Percentiles rank a stretch among this genome's conserved stretches.
phyloP scores from a whole-genome alignment of 2,888 invertebrate genomes.

The Dendrolimus houi region DNA sequence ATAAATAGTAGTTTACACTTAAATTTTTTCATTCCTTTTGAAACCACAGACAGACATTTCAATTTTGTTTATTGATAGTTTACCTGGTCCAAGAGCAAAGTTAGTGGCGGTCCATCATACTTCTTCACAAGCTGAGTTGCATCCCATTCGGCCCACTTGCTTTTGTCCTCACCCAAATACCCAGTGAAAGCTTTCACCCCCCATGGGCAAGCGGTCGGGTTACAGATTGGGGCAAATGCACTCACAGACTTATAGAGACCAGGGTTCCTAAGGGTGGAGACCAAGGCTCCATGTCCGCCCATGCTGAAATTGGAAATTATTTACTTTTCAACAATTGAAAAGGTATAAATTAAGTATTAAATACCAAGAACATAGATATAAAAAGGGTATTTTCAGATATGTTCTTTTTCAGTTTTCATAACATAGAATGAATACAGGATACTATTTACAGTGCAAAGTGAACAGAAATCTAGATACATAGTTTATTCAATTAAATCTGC shows the following conservation, averaged over 20 bases:
- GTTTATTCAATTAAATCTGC: no score
- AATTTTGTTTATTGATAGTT: not conserved
- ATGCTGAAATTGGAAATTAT: constrained; percentile 79
- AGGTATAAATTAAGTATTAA: no score
- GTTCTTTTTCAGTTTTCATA: no score
- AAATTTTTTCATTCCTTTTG: no score
- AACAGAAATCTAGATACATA: no score
- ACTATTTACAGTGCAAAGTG: no score
- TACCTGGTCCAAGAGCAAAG: constrained; percentile 94
- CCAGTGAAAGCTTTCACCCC: constrained; percentile 90
- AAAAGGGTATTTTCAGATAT: no score
- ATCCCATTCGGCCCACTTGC: constrained; percentile 91
- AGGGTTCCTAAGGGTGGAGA: constrained; percentile 93
- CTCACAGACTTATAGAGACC: constrained; percentile 92
- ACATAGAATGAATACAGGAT: no score
- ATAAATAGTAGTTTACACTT: no score
- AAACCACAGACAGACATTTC: no score
- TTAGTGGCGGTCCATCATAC: constrained; percentile 89
- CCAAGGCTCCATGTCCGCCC: constrained; percentile 98
- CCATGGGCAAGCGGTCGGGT: constrained; percentile 91
- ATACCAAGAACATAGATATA: no score
- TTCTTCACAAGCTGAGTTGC: constrained; percentile 87
- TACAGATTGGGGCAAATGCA: constrained; percentile 96
- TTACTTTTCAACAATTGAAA: not conserved
- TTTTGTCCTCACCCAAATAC: constrained; percentile 83